Conservation (phyloP, 2,888 invertebrate species). For the Perithous albicinctus region DNA sequence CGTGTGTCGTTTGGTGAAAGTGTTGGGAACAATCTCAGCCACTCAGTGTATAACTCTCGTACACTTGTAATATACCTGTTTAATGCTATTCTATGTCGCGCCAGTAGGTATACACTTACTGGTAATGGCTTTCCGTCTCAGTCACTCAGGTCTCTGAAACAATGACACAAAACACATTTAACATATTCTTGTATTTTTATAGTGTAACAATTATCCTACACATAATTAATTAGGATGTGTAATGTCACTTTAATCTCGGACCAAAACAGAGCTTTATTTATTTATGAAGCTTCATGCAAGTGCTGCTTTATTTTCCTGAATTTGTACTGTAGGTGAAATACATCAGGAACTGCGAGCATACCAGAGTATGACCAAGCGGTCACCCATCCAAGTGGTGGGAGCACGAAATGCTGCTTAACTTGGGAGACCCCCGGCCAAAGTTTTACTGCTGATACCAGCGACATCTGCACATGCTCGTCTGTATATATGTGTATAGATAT, state of each 20-base stretch:
- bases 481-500: slow-evolving; percentile 1
- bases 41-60: slow-evolving; percentile 19
- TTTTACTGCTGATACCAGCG: neutral
- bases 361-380: too few species aligned
- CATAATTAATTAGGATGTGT: neutral
- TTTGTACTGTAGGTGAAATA: too few species aligned
- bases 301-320: too few species aligned
- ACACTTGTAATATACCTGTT: neutral
- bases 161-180: neutral
- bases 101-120: neutral
- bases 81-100: slow-evolving; percentile 9
- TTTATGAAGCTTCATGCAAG: neutral
- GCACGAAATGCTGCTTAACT: too few species aligned
- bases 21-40: slow-evolving; percentile 71
- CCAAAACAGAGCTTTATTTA: neutral
- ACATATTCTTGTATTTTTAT: neutral
- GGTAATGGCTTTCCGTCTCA: slow-evolving; percentile 24
- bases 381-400: too few species aligned
- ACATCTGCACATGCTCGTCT: too few species aligned
- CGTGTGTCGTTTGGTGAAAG: slow-evolving; percentile 75
- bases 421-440: neutral
- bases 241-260: neutral
- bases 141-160: neutral
- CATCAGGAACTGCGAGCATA: too few species aligned
- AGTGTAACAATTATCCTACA: neutral